A percentile compares a stretch with the other conserved stretches of the same genome.
Evolutionary conservation across 2,888 invertebrate species (phyloP).

Genomic region (Torymus aiolomorphi): DNA sequence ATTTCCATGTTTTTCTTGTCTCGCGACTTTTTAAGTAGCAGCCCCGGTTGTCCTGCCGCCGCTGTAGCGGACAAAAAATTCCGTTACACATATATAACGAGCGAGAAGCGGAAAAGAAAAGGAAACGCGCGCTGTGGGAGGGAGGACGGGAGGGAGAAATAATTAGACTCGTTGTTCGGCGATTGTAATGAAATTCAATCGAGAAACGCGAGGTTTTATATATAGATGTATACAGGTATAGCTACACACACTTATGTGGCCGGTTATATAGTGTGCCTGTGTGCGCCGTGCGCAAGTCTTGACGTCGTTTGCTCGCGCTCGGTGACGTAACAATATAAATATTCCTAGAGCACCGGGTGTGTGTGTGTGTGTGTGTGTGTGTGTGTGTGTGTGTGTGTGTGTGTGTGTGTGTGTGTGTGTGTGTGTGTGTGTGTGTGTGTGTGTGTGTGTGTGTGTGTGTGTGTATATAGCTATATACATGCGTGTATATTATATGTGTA

Average conservation of each 20-base stretch:
- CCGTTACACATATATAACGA: slow-evolving; percentile 22
- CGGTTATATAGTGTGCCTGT: too few relatives aligned
- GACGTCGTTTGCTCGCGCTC: slow-evolving; percentile 57
- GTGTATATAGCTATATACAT: background rate
- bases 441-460: too few relatives aligned
- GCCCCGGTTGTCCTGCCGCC: too few relatives aligned
- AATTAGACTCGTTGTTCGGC: slow-evolving; percentile 26
- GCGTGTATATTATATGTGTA: too few relatives aligned
- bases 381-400: too few relatives aligned
- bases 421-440: too few relatives aligned
- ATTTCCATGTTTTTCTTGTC: slow-evolving; percentile 43
- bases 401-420: too few relatives aligned
- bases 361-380: too few relatives aligned
- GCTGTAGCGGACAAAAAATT: background rate
- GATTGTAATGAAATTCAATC: slow-evolving; percentile 33
- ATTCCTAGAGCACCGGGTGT: slow-evolving; percentile 58
- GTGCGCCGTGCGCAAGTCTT: slow-evolving; percentile 41
- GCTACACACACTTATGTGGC: too few relatives aligned
- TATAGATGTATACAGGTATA: background rate
- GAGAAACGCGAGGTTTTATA: slow-evolving; percentile 24
- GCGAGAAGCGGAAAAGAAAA: background rate
- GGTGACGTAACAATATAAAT: slow-evolving; percentile 73
- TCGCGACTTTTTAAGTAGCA: background rate
- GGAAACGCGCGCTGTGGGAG: background rate
- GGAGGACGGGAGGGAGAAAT: background rate